phyloP scores from a whole-genome alignment of 2,888 invertebrate genomes.

The Plemyria rubiginata region DNA sequence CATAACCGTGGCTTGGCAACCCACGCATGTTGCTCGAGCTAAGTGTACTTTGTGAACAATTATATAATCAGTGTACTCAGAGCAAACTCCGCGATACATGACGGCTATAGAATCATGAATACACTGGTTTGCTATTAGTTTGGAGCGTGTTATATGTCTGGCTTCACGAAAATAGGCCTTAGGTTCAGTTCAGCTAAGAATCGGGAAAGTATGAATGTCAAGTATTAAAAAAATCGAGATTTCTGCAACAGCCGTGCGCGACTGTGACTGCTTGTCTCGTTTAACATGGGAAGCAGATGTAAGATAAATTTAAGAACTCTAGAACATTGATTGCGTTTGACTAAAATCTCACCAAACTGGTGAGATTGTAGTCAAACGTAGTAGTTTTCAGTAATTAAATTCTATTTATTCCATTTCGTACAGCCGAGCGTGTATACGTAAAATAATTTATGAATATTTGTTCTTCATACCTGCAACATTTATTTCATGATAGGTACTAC shows the following conservation, averaged over 20 bases:
- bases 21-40: constrained; percentile 39
- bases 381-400: no score
- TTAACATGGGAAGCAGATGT: no score
- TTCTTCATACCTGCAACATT: constrained; percentile 45
- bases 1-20: constrained; percentile 9
- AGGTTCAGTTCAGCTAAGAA: not conserved
- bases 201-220: not conserved
- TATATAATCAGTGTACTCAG: constrained; percentile 32
- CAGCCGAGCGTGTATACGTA: not conserved
- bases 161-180: not conserved
- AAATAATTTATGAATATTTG: constrained; percentile 23
- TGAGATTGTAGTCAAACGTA: no score
- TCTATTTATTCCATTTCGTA: not conserved
- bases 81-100: constrained; percentile 25
- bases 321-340: no score
- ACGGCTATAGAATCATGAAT: constrained; percentile 22
- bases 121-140: constrained; percentile 11
- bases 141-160: constrained; percentile 2
- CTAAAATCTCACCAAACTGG: no score
- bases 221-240: not conserved
- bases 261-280: not conserved
- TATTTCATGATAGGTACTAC: constrained; percentile 46
- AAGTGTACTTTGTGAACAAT: constrained; percentile 32
- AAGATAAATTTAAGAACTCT: no score
- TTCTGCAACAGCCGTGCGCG: no score